Conservation (phyloP, 2,113 vertebrate genomes). For the Parotia lawesii region DNA sequence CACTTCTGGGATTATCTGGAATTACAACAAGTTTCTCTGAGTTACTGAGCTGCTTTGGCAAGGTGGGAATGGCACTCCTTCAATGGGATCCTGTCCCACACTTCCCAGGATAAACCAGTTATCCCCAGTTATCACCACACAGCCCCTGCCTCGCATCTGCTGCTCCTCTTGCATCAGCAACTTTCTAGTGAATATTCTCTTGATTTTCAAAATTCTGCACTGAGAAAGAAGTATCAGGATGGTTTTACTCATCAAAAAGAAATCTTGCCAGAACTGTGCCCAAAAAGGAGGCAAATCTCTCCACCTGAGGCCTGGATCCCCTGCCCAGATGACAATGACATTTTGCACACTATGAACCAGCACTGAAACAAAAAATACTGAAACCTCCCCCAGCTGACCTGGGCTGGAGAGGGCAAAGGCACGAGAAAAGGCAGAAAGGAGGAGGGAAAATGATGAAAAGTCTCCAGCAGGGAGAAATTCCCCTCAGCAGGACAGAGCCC, state of each 20-base stretch:
- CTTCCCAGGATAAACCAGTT: not conserved
- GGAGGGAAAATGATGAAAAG: not conserved
- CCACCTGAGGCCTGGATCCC: not conserved
- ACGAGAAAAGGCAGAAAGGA: too few relatives aligned
- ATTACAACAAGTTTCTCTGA: not conserved
- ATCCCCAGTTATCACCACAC: not conserved
- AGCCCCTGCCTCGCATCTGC: not conserved
- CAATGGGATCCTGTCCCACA: not conserved
- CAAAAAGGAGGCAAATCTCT: not conserved
- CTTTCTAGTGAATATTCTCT: not conserved
- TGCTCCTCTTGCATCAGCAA: not conserved
- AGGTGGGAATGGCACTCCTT: not conserved
- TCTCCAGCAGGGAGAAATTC: not conserved
- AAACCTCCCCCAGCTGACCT: fast-evolving
- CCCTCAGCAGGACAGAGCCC: not conserved
- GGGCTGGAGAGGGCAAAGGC: not conserved
- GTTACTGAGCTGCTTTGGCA: not conserved
- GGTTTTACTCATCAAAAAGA: not conserved
- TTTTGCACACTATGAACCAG: not conserved
- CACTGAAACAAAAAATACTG: not conserved
- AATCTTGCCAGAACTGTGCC: not conserved
- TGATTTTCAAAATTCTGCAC: not conserved
- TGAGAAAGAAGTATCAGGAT: too few relatives aligned
- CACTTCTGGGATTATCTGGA: not conserved
- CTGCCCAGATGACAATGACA: not conserved